phyloP scores from a whole-genome alignment of 2,888 invertebrate species.

The Sericinus montela region DNA sequence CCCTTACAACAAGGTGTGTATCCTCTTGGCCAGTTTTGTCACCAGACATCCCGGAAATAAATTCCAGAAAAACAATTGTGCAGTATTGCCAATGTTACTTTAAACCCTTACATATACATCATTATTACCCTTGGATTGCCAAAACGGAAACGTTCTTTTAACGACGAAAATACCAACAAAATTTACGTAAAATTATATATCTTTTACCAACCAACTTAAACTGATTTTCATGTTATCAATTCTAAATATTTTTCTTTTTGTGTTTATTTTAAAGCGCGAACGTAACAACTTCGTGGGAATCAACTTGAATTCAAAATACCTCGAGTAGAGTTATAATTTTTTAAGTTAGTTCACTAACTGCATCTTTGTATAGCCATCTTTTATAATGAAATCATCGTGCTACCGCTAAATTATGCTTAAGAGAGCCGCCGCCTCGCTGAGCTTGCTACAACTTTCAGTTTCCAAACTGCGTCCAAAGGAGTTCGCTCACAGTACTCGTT shows the following conservation, averaged over 20 bases:
- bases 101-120: too few relatives aligned
- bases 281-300: neutral
- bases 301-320: conserved; percentile 4
- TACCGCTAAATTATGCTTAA: conserved; percentile 32
- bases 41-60: too few relatives aligned
- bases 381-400: conserved; percentile 21
- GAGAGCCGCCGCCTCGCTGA: conserved; percentile 16
- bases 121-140: too few relatives aligned
- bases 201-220: too few relatives aligned
- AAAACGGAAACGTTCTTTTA: too few relatives aligned
- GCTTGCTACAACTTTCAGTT: conserved; percentile 5
- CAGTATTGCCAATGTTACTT: too few relatives aligned
- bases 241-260: too few relatives aligned
- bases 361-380: conserved; percentile 20
- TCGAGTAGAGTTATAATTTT: conserved; percentile 18
- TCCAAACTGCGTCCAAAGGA: conserved; percentile 8
- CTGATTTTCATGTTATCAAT: too few relatives aligned
- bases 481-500: neutral
- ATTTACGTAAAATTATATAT: too few relatives aligned
- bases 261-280: conserved; percentile 2
- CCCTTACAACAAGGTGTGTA: conserved; percentile 57
- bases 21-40: too few relatives aligned
- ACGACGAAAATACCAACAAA: too few relatives aligned
- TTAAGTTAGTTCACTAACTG: conserved; percentile 15
- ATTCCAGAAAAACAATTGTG: too few relatives aligned